Evolutionary conservation across 2,888 invertebrate species (phyloP), one percentile per base, ranked within the genome.

Genomic region (Rhagonycha lutea): DNA sequence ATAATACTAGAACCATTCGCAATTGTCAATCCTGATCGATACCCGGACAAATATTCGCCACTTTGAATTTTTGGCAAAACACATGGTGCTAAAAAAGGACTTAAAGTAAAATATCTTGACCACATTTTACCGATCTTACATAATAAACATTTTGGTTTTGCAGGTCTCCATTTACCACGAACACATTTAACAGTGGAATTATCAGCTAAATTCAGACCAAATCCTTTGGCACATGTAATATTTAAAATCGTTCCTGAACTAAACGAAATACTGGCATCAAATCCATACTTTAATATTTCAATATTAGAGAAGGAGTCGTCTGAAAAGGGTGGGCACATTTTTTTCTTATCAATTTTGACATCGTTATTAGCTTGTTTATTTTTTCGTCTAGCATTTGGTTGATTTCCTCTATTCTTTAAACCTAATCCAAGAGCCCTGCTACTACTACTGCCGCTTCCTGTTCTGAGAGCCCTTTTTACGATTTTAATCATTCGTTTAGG

Each of bases 161-260:
- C 91, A 0, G 96, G 96, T 82, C 93, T 94, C 97, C 97, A 97
- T 80, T 94, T 91, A 0, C 97, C 96, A 78, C 95, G 90, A 3
- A 94, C 92, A 85, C 97, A 97, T 83, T 93, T 93, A 0, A 94
- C 94, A 0, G 95, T 95, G 3, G 91, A 91, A 84, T 95, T 95
- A 72, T 90, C 89, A 18, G 91, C 90, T 77, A 95, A 89, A 85
- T 95, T 96, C 4, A 94, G 88, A 11, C 92, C 92, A 83, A 94
- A 95, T 4, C 95, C 95, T 79, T 93, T 92, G 0, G 92, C 92
- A 85, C 96, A 96, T 0, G 93, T 92, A 60, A 95, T 91, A 81
- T 92, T 90, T 0, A 96, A 91, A 68, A 94, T 91, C 0, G 94
- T 94, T 0, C 96, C 96, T 69, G 94, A 92, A 79, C 95, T 93